A percentile compares a stretch with the other conserved stretches of the same genome.
Evolutionary conservation across 1,140 invertebrate genomes (phyloP).

Genomic region (Drosophila dunni): DNA sequence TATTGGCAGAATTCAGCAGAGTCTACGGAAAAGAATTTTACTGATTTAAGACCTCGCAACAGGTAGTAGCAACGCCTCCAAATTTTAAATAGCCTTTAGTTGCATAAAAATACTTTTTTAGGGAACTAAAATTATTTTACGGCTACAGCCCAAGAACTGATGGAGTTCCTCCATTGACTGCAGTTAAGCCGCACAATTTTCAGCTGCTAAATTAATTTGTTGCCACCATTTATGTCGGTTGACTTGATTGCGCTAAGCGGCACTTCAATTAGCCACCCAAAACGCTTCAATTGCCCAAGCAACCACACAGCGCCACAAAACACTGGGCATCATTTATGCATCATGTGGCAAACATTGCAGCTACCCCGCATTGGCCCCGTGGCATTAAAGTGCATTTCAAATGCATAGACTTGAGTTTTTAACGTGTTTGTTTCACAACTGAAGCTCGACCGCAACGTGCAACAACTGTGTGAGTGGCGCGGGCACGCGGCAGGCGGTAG

Average conservation of each 20-base stretch:
- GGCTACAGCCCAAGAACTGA: not conserved
- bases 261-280: constrained; percentile 31
- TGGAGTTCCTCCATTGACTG: not conserved
- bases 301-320: constrained; percentile 19
- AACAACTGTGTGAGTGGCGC: not conserved
- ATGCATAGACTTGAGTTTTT: constrained; percentile 23
- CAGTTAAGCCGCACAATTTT: not conserved
- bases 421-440: constrained; percentile 15
- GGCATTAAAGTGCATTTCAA: constrained; percentile 28
- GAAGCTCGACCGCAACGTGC: not conserved
- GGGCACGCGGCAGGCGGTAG: too few species aligned
- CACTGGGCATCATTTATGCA: constrained; percentile 43
- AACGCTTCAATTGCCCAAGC: constrained; percentile 4
- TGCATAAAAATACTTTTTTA: too few species aligned
- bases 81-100: too few species aligned
- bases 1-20: too few species aligned
- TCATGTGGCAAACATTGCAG: not conserved
- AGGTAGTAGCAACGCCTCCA: too few species aligned
- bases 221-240: not conserved
- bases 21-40: too few species aligned
- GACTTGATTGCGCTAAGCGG: constrained; percentile 17
- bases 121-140: too few species aligned
- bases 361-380: not conserved
- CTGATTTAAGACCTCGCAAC: too few species aligned
- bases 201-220: too few species aligned